A percentile compares a stretch with the other conserved stretches of the same genome.
Conservation (phyloP, 1,140 invertebrate genomes). For the Aphaenogaster ashmeadi region DNA sequence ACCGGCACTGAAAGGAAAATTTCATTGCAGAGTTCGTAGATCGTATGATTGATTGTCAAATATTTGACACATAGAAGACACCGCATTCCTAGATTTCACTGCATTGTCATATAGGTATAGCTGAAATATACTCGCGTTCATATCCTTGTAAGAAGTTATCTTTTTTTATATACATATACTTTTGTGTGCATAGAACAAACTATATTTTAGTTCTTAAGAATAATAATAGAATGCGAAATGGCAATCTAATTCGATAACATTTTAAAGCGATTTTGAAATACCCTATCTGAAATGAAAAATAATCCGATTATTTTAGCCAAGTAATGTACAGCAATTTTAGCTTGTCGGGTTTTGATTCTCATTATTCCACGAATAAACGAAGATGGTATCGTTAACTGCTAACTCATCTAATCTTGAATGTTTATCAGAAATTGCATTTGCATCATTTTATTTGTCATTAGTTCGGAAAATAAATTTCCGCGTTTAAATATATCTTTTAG, state of each 20-base stretch:
- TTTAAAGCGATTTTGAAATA: conserved; percentile 21
- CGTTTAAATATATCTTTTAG: not conserved
- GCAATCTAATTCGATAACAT: not conserved
- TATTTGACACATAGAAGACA: not conserved
- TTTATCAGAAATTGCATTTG: not conserved
- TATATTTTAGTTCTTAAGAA: not conserved
- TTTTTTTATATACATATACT: not conserved
- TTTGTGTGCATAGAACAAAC: not conserved
- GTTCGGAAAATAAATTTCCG: not conserved
- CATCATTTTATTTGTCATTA: not conserved
- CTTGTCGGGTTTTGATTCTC: not conserved
- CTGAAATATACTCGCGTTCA: not conserved
- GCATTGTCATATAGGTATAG: not conserved
- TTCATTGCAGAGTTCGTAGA: not conserved
- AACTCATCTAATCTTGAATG: not conserved
- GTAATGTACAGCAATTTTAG: not conserved
- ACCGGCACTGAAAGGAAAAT: not conserved
- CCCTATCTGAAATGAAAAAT: not conserved
- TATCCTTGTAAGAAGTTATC: not conserved
- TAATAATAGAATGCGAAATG: not conserved
- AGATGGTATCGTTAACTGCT: not conserved
- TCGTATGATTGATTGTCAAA: not conserved
- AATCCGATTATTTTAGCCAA: not conserved
- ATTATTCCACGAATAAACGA: not conserved
- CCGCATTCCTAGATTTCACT: not conserved